Evolutionary conservation across 2,888 invertebrate species (phyloP).

Genomic region (Lepidocyrtinus sp.): DNA sequence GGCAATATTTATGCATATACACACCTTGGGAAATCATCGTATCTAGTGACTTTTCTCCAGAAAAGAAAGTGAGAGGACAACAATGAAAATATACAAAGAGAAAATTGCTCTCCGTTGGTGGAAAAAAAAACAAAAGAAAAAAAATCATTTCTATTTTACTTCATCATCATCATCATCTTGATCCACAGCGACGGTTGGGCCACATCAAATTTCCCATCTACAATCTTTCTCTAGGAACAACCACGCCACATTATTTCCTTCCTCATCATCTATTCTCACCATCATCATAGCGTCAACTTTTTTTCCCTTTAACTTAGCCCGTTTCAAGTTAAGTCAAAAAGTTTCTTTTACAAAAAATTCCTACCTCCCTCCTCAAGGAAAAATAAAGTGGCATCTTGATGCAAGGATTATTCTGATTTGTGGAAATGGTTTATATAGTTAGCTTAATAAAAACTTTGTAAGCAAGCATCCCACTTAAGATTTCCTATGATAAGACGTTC

Average conservation of each 20-base stretch:
- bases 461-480: no score
- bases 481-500: no score
- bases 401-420: neutral
- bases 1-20: slow-evolving; percentile 30
- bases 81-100: slow-evolving; percentile 10
- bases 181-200: slow-evolving; percentile 3
- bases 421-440: slow-evolving; percentile 13
- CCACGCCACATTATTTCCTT: slow-evolving; percentile 7
- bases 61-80: neutral
- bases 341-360: slow-evolving; percentile 3
- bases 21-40: slow-evolving; percentile 58
- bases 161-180: slow-evolving; percentile 25
- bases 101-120: neutral
- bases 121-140: slow-evolving; percentile 12
- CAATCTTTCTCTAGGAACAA: neutral
- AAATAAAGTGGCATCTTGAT: neutral
- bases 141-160: slow-evolving; percentile 39
- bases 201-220: slow-evolving; percentile 23
- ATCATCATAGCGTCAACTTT: neutral
- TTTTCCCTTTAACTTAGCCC: neutral
- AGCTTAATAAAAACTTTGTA: slow-evolving; percentile 47
- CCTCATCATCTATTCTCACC: neutral
- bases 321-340: neutral
- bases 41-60: slow-evolving; percentile 20
- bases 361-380: neutral